Percentiles rank a stretch among this genome's conserved stretches.
Evolutionary conservation across 2,113 vertebrate species (phyloP).

Genomic region (Strix aluco): DNA sequence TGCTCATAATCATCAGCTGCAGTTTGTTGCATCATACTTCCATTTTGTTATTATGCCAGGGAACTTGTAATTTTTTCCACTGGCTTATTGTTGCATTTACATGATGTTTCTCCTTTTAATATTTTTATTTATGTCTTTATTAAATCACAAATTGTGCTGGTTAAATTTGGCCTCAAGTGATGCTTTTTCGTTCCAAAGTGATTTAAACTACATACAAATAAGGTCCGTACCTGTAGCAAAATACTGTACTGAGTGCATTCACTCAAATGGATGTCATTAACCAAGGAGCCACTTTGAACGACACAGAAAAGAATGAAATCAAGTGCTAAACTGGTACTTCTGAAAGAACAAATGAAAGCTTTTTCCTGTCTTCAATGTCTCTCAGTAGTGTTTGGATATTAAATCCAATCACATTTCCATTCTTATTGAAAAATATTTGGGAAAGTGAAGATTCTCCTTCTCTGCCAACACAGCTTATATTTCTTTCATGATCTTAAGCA

Average conservation of each 20-base stretch:
- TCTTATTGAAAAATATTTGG: not conserved
- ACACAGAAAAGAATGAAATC: not conserved
- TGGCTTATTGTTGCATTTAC: constrained; percentile 24
- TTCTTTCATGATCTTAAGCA: not conserved
- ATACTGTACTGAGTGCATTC: not conserved
- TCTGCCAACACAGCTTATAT: not conserved
- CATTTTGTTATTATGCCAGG: not conserved
- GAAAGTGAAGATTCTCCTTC: not conserved
- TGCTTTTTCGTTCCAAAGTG: not conserved
- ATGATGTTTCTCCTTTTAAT: not conserved
- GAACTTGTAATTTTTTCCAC: not conserved
- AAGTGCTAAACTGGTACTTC: not conserved
- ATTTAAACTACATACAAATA: not conserved
- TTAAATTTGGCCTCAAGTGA: constrained; percentile 17
- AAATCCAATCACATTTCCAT: not conserved
- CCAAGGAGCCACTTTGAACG: not conserved
- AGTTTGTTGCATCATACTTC: not conserved
- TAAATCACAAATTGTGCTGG: not conserved
- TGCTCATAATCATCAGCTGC: not conserved
- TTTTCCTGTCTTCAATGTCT: not conserved
- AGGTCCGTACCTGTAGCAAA: not conserved
- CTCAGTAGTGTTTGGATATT: not conserved
- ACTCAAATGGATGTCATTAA: not conserved
- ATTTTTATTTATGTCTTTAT: constrained; percentile 28
- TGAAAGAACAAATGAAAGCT: not conserved